Percentiles rank a stretch among this genome's conserved stretches.
phyloP scores from a whole-genome alignment of 2,797 vertebrate genomes.

The Anas bernieri region DNA sequence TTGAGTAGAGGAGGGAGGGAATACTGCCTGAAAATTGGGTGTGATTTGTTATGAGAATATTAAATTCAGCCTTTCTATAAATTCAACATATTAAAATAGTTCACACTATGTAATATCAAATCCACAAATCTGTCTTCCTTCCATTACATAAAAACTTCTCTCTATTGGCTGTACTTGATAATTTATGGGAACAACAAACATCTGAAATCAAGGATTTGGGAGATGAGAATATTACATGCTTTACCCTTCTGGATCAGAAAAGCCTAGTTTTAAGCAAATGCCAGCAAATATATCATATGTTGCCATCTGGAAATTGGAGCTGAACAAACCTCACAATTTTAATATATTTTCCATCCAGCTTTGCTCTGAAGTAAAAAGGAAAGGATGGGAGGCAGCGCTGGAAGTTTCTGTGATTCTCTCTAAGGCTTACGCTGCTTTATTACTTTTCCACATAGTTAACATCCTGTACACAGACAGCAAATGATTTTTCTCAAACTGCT shows the following conservation, averaged over 20 bases:
- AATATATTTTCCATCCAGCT: conserved; percentile 27
- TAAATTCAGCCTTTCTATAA: conserved; percentile 43
- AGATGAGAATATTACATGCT: conserved; percentile 28
- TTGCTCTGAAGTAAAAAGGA: neutral
- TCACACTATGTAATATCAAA: neutral
- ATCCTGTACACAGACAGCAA: conserved; percentile 6
- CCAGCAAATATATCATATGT: neutral
- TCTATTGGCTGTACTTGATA: neutral
- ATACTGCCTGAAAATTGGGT: conserved; percentile 10
- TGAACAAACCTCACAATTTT: neutral
- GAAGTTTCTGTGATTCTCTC: neutral
- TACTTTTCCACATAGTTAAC: conserved; percentile 42
- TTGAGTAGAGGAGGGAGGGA: neutral
- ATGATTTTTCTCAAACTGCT: neutral
- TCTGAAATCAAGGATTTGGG: conserved; percentile 41
- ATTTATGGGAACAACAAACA: conserved; percentile 22
- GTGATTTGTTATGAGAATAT: conserved; percentile 34
- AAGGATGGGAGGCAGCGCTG: neutral
- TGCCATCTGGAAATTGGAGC: conserved; percentile 17
- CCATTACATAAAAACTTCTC: conserved; percentile 16
- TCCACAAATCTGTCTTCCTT: conserved; percentile 26
- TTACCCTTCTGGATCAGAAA: conserved; percentile 5
- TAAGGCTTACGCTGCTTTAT: neutral
- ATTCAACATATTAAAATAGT: conserved; percentile 17
- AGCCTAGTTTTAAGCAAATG: conserved; percentile 40